phyloP scores from a whole-genome alignment of 2,113 vertebrate species.

The Talpa occidentalis region DNA sequence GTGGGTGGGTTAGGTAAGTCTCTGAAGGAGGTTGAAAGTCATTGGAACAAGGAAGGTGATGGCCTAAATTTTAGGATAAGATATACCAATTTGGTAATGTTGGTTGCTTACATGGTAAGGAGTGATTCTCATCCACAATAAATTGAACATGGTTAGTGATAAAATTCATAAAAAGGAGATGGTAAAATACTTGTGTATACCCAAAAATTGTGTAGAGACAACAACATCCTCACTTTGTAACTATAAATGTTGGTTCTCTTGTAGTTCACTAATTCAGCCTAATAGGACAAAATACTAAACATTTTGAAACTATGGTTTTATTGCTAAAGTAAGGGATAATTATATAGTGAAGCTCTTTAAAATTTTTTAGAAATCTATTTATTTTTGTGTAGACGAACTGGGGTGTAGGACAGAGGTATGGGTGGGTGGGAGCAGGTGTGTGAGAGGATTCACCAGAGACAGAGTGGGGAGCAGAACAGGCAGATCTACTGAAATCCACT shows the following conservation, averaged over 20 bases:
- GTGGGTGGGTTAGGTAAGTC: background rate
- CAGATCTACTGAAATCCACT: no score
- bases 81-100: background rate
- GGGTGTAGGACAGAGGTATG: no score
- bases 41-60: background rate
- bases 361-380: no score
- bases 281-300: background rate
- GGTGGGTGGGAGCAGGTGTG: no score
- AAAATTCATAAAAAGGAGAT: background rate
- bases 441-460: no score
- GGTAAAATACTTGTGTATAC: background rate
- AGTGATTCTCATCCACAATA: background rate
- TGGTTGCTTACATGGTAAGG: background rate
- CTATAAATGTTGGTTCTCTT: background rate
- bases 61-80: background rate
- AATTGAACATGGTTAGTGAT: background rate
- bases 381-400: no score
- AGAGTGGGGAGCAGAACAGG: no score
- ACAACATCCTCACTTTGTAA: background rate
- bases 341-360: background rate
- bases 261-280: background rate
- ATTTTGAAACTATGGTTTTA: background rate
- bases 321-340: background rate
- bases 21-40: constrained; percentile 14
- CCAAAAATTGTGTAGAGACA: background rate